Evolutionary conservation across 2,888 invertebrate genomes (phyloP), one percentile per base, ranked within the genome.

Genomic region (Drosophila mulleri): DNA sequence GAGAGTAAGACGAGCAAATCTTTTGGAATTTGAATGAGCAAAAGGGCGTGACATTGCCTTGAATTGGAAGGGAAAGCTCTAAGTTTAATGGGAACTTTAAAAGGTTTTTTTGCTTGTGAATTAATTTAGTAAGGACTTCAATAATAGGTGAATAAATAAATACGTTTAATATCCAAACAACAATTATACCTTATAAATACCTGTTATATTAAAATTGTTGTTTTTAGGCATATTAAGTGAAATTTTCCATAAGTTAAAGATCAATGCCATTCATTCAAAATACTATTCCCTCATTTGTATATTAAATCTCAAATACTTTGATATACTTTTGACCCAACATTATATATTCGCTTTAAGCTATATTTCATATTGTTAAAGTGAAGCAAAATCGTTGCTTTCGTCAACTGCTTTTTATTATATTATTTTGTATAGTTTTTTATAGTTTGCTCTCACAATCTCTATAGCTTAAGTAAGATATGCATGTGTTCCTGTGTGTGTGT

Each of bases 381-480:
- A 18, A 18, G 16, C 23, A 5, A 11, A 37, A 23, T 53, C 16
- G 9, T 23, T 35, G 37, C 20, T 52, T 23, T 20, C 20, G 23
- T 52, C 52, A 52, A 52, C 35, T 35, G 8, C 8, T 8, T 8
- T 29, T 29, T 29, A 29, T 29, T 29, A 29, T 29, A 29, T 29
- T 8, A 29, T 8, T 29, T 29, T 29, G 6, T 29, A 29, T 29
- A 26, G 26, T 29, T 29, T 8, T 29, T 29, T 29, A 29, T 7
- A 7, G 29, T 8, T n/a, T 41, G 7, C 12, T 42, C 39, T 45
- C 32, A 57, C 9, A 42, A 18, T 37, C 37, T 9, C 11, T 39
- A 23, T 47, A 14, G 32, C 16, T 72, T 42, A 45, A 58, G 32
- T 57, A 32, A 32, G 23, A 26, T 35, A 14, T 37, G 16, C 23